A percentile compares a stretch with the other conserved stretches of the same genome.
Conservation (phyloP, 2,797 vertebrate genomes). For the Pempheris klunzingeri region DNA sequence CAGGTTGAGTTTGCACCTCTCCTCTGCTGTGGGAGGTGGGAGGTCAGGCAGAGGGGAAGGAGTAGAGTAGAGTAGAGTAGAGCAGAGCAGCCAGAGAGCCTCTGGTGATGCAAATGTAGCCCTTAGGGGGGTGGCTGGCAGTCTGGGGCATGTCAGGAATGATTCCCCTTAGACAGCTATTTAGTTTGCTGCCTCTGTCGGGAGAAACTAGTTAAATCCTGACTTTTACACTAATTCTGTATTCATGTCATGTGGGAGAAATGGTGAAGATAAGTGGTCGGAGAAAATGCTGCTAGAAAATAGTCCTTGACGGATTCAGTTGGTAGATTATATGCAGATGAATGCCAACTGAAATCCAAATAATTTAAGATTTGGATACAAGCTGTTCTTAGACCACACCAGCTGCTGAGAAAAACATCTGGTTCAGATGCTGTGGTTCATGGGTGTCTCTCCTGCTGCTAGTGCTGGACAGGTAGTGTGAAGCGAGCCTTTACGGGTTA, state of each 20-base stretch:
- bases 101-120: conserved; percentile 35
- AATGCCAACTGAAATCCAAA: conserved; percentile 4
- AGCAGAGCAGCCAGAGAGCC: conserved; percentile 11
- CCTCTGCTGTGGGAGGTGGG: conserved; percentile 28
- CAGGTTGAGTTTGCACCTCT: conserved; percentile 28
- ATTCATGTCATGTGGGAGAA: conserved; percentile 10
- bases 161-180: conserved; percentile 14
- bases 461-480: not conserved
- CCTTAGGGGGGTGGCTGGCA: conserved; percentile 46
- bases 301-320: not conserved
- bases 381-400: not conserved
- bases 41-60: conserved; percentile 3
- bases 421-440: not conserved
- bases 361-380: too few species aligned
- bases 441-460: not conserved
- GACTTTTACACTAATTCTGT: conserved; percentile 26
- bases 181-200: conserved; percentile 19
- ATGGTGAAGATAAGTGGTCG: not conserved
- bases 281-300: not conserved
- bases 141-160: conserved; percentile 20
- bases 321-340: not conserved
- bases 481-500: not conserved
- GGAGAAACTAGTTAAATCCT: conserved; percentile 1
- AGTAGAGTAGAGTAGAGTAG: conserved; percentile 3
- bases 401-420: not conserved